phyloP scores from a whole-genome alignment of 2,113 vertebrate genomes.

The Elgaria multicarinata region DNA sequence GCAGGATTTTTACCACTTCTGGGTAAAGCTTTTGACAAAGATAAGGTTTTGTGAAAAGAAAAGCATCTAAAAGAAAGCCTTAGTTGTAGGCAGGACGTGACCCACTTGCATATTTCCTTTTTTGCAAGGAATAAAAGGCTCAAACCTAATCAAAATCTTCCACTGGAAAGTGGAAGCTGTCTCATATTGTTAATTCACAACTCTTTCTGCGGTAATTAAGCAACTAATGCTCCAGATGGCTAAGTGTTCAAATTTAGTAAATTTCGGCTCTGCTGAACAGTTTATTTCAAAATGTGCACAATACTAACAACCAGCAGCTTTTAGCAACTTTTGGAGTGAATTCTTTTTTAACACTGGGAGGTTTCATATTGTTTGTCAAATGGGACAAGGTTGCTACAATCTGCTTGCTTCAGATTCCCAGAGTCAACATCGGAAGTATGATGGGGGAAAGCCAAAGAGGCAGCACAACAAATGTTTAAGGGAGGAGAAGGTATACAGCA shows the following conservation, averaged over 20 bases:
- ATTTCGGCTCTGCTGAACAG: constrained; percentile 68
- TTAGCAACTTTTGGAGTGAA: constrained; percentile 49
- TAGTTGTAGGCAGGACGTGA: constrained; percentile 35
- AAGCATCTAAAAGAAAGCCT: constrained; percentile 42
- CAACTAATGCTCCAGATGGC: constrained; percentile 76
- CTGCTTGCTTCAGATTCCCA: neutral
- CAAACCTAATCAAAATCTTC: constrained; percentile 59
- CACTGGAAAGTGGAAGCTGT: constrained; percentile 63
- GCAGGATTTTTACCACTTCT: constrained; percentile 26
- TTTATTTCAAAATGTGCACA: constrained; percentile 70
- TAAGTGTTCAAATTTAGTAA: constrained; percentile 77
- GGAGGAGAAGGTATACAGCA: neutral
- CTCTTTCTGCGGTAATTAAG: constrained; percentile 76
- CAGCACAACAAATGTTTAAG: neutral
- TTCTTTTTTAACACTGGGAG: constrained; percentile 42
- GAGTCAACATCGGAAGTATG: neutral
- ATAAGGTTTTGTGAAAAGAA: constrained; percentile 45
- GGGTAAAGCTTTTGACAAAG: constrained; percentile 38
- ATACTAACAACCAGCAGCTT: constrained; percentile 55
- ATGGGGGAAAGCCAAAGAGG: neutral
- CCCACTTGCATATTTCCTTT: constrained; percentile 6
- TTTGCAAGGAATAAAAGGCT: constrained; percentile 52
- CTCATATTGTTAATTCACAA: constrained; percentile 71
- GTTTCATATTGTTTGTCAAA: constrained; percentile 8
- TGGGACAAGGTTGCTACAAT: neutral